Evolutionary conservation across 2,888 invertebrate genomes (phyloP).

Genomic region (Cryptocephalus moraei): DNA sequence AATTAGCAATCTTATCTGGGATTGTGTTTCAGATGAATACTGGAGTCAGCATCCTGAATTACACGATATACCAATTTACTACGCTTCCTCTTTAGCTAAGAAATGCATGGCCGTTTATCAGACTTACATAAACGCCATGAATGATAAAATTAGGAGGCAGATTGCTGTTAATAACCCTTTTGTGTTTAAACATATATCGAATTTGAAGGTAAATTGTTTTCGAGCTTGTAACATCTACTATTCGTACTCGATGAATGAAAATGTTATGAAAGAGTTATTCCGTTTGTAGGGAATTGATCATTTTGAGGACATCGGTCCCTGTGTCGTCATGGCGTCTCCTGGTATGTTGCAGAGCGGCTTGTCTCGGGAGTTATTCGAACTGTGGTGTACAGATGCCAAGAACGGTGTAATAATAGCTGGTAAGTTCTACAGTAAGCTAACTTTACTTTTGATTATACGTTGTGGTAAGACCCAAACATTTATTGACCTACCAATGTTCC

Average conservation of each 20-base stretch:
- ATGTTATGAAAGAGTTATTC: constrained; percentile 1
- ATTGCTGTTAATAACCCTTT: constrained; percentile 98
- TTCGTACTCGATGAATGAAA: too few species aligned
- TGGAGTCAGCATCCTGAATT: constrained; percentile 96
- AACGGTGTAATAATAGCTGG: constrained; percentile 99
- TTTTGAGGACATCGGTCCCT: constrained; percentile 98
- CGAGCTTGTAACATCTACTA: neutral
- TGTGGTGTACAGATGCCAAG: constrained; percentile 96
- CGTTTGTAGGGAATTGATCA: constrained; percentile 82
- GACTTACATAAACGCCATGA: constrained; percentile 99
- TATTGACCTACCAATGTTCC: too few species aligned
- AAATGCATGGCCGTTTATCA: constrained; percentile 99
- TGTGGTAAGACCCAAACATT: neutral
- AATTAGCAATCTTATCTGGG: neutral
- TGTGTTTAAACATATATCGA: constrained; percentile 95
- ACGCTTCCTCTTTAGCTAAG: constrained; percentile 97
- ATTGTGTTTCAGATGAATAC: constrained; percentile 68
- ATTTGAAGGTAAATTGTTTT: constrained; percentile 58
- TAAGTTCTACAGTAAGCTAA: constrained; percentile 1
- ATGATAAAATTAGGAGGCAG: constrained; percentile 90
- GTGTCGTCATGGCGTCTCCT: constrained; percentile 98
- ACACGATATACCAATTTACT: constrained; percentile 98
- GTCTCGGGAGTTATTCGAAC: constrained; percentile 94
- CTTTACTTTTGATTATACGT: neutral
- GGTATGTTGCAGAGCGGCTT: constrained; percentile 99